Evolutionary conservation across 2,797 vertebrate species (phyloP).

Genomic region (Notolepis coatsorum): DNA sequence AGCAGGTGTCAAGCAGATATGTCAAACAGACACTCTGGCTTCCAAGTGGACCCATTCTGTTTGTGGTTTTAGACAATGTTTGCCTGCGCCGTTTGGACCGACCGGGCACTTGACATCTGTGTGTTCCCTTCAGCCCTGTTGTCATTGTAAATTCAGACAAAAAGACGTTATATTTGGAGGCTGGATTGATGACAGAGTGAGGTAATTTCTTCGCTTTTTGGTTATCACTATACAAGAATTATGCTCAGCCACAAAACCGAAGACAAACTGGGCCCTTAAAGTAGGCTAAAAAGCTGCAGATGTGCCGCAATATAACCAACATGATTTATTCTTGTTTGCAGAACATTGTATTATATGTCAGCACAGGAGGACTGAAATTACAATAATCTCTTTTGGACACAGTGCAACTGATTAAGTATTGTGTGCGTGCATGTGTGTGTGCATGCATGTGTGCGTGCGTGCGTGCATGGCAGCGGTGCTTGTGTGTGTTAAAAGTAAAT

Average conservation of each 20-base stretch:
- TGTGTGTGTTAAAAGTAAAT: constrained; percentile 4
- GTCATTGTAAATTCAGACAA: constrained; percentile 3
- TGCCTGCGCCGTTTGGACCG: background rate
- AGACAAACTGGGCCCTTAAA: constrained; percentile 2
- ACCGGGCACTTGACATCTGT: constrained; percentile 3
- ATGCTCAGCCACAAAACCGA: background rate
- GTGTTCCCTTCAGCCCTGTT: background rate
- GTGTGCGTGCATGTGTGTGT: background rate
- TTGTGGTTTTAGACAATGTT: constrained; percentile 5
- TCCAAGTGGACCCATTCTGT: background rate
- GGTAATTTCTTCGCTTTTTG: background rate
- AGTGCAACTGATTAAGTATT: too few relatives aligned
- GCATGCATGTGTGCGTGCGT: constrained; percentile 3
- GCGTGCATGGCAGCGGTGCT: constrained; percentile 8
- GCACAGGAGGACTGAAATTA: constrained; percentile 7
- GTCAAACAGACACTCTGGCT: constrained; percentile 19
- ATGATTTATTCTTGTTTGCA: constrained; percentile 35
- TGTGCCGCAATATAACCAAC: background rate
- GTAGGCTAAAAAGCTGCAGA: constrained; percentile 27
- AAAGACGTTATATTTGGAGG: background rate
- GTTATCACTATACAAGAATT: background rate
- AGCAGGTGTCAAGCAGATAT: constrained; percentile 25
- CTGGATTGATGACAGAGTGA: background rate
- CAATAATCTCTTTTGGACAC: background rate
- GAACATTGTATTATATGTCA: constrained; percentile 10